A percentile compares a stretch with the other conserved stretches of the same genome.
phyloP scores from a whole-genome alignment of 2,797 vertebrate genomes.

The Microchirus variegatus region DNA sequence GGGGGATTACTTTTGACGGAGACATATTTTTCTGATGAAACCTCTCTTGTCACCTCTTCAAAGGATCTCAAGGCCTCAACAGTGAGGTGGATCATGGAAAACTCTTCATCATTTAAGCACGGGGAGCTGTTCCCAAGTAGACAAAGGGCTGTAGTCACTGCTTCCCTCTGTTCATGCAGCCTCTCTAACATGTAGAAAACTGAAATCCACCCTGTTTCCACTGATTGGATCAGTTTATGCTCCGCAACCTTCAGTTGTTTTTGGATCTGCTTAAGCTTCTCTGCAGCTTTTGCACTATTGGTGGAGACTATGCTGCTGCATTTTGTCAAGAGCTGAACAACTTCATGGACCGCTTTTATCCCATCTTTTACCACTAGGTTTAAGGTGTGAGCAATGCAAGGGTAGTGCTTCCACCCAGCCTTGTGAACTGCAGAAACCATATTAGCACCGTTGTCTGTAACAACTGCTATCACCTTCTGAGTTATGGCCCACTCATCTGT shows the following conservation, averaged over 20 bases:
- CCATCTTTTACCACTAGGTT: not conserved
- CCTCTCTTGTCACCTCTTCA: not conserved
- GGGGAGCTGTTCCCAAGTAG: not conserved
- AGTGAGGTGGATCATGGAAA: not conserved
- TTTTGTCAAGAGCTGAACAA: not conserved
- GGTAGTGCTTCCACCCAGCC: not conserved
- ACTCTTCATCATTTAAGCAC: not conserved
- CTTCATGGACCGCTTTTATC: not conserved
- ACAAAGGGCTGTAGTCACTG: not conserved
- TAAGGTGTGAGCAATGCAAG: not conserved
- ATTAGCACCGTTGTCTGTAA: not conserved
- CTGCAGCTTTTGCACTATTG: not conserved
- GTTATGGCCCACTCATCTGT: not conserved
- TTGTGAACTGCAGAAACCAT: slow-evolving; percentile 3
- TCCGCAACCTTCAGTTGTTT: not conserved
- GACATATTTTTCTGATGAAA: not conserved
- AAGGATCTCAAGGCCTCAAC: not conserved
- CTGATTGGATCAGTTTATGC: not conserved
- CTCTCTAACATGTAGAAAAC: not conserved
- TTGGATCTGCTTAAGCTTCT: not conserved
- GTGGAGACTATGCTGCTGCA: not conserved
- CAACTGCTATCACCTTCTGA: not conserved
- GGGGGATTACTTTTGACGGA: not conserved
- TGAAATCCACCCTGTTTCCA: not conserved
- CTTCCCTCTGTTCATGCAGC: not conserved